These are phyloP conservation scores for Himalopsyche kuldschensis DNA, from an alignment of 2,888 invertebrate species.

Conservation along the genomic window DNA sequence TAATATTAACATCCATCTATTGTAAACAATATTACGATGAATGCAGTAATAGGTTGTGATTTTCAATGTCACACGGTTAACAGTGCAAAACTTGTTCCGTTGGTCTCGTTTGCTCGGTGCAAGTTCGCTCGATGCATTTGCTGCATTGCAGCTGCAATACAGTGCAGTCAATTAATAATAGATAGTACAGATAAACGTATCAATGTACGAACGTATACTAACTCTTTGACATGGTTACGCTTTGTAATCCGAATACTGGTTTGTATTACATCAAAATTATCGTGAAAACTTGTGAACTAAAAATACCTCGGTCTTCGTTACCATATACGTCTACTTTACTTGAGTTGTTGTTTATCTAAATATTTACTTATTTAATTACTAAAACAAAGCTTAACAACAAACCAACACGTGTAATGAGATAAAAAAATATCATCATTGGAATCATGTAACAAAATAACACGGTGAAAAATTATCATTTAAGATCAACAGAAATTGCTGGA, in stretches of 20 bases:
- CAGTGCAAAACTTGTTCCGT: neutral
- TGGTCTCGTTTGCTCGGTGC: neutral
- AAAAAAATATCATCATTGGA: no score
- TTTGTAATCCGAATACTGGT: neutral
- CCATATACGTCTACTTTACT: no score
- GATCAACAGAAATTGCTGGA: no score
- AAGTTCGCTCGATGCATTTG: neutral
- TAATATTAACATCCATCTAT: neutral
- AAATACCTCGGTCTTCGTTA: no score
- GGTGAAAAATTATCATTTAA: no score
- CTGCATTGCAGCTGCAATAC: conserved; percentile 12
- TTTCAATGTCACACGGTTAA: neutral
- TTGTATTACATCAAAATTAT: neutral
- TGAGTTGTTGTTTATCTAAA: no score
- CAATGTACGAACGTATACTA: neutral
- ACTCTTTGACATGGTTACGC: neutral
- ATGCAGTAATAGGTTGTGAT: neutral
- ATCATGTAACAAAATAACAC: no score
- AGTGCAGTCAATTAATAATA: neutral
- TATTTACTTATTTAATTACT: no score
- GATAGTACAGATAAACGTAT: neutral
- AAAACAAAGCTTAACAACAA: no score
- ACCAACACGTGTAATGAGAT: no score
- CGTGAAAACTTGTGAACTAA: neutral
- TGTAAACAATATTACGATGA: neutral